Evolutionary conservation across 2,113 vertebrate genomes (phyloP).

Genomic region (Sus scrofa): DNA sequence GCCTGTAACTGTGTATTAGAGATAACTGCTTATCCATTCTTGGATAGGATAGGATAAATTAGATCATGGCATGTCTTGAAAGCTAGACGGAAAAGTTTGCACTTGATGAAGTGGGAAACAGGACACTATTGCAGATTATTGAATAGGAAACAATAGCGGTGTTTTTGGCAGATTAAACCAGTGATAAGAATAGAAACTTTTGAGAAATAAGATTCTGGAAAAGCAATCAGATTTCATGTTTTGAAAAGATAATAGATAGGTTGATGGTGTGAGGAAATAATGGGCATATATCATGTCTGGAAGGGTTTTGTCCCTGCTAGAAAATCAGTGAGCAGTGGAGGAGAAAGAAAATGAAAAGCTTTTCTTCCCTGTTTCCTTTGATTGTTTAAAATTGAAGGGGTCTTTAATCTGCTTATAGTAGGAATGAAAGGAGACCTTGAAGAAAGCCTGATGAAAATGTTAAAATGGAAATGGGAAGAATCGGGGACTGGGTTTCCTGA

Average conservation of each 20-base stretch:
- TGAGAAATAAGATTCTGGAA: neutral
- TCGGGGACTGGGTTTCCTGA: neutral
- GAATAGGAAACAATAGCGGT: neutral
- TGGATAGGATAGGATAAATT: neutral
- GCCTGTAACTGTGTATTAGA: neutral
- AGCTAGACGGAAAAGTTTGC: neutral
- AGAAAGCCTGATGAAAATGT: neutral
- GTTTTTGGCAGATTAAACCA: neutral
- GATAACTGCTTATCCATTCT: neutral
- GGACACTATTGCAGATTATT: neutral
- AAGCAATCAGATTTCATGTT: neutral
- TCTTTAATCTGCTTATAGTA: neutral
- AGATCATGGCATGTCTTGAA: neutral
- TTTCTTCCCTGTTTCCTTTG: neutral
- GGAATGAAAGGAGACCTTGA: neutral
- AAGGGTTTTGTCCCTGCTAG: neutral
- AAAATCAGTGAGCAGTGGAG: neutral
- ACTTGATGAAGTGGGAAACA: neutral
- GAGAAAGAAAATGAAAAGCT: neutral
- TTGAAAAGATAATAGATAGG: neutral
- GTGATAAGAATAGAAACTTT: neutral
- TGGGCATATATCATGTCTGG: neutral
- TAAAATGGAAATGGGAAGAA: neutral
- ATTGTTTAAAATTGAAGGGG: neutral
- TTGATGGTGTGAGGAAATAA: neutral